Conservation (phyloP, 2,797 vertebrate species). For the Pseudocheirus occidentalis region DNA sequence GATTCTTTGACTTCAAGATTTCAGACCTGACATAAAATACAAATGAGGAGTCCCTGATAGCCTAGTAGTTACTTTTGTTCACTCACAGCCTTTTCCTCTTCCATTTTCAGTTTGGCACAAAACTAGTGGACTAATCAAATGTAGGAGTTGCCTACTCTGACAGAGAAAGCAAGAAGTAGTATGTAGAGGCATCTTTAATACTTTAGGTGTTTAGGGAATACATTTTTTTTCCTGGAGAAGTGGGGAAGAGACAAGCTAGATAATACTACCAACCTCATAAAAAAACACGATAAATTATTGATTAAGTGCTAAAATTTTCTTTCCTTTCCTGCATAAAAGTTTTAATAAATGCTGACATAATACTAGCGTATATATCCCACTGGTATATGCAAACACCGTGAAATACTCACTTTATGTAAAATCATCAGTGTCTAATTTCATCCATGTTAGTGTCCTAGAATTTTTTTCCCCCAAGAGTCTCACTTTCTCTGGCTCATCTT, state of each 20-base stretch:
- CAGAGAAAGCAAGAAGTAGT: background rate
- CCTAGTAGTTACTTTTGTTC: background rate
- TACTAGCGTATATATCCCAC: background rate
- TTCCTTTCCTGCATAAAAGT: background rate
- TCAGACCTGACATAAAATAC: background rate
- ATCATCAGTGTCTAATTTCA: background rate
- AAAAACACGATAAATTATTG: background rate
- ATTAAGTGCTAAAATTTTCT: background rate
- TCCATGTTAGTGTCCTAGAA: background rate
- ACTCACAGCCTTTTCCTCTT: background rate
- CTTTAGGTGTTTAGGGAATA: background rate
- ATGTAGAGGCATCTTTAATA: background rate
- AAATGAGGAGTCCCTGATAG: background rate
- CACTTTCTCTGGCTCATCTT: background rate
- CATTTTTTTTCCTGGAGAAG: background rate
- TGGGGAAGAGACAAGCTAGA: background rate
- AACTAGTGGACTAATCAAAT: background rate
- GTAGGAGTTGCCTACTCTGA: background rate
- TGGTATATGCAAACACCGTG: background rate
- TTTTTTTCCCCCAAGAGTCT: background rate
- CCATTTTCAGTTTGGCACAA: background rate
- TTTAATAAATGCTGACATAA: slow-evolving; percentile 12
- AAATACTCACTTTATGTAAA: background rate
- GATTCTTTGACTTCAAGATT: background rate
- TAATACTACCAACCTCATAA: slow-evolving; percentile 1